Evolutionary conservation across 2,888 invertebrate species (phyloP), one percentile per base, ranked within the genome.

Genomic region (Polydrusus tereticollis): DNA sequence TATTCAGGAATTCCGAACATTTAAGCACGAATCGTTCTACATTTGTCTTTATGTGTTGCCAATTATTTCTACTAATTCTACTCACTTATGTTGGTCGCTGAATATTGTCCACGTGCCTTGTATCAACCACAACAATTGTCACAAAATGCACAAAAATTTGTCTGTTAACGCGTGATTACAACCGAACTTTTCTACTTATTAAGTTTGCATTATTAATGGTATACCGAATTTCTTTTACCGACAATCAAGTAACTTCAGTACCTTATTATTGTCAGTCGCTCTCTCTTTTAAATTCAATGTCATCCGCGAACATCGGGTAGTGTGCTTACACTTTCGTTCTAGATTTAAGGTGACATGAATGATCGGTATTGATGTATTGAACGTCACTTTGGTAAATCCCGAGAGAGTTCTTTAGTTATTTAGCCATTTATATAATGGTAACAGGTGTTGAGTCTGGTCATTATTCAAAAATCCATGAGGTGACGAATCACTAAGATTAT

Each of bases 241-340:
- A 59, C 58, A 67, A 38, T 59, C n/a, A 33, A 38, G 14, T 55
- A 18, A 2, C 18, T 1, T 18, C 10, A 16, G 14, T 26, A 55
- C 10, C 10, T 29, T 55, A 55, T 55, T 55, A 55, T 55, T 52
- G 26, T 16, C 29, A 55, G 38, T 41, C 60, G 55, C 69, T 64
- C 69, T 73, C 73, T 65, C 73, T 69, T 69, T 72, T 62, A 57
- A 65, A 55, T 73, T 73, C 73, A 73, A 73, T 73, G 73, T 70
- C 73, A 63, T 73, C 73, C 47, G 38, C 45, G 67, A 62, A 26
- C 52, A 65, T 55, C 55, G 55, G 43, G 20, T 20, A 21, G 43
- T n/a, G 45, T 36, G 23, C 7, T 60, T 65, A 55, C 58, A 65
- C 70, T 71, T 71, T 71, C 65, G 60, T 59, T 71, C 70, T 70